Conservation (phyloP, 2,797 vertebrate genomes). For the Melanotaenia nigrans region DNA sequence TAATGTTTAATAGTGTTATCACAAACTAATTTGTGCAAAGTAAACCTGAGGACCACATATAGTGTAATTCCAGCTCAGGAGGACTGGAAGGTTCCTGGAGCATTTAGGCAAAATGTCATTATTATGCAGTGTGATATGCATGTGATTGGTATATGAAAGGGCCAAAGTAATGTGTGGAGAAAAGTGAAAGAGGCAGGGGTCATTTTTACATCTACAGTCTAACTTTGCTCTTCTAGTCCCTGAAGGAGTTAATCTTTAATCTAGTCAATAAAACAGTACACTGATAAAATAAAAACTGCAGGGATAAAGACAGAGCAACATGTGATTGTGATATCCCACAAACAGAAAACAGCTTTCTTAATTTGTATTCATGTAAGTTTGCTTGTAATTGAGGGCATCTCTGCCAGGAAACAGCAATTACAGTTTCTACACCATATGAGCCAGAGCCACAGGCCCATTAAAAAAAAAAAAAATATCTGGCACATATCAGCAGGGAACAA, state of each 20-base stretch:
- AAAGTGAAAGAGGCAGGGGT: neutral
- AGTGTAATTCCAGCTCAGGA: neutral
- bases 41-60: neutral
- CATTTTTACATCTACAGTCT: neutral
- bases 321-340: constrained; percentile 32
- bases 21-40: neutral
- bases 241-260: constrained; percentile 7
- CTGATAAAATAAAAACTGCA: neutral
- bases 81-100: neutral
- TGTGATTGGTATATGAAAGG: neutral
- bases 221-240: neutral
- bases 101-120: neutral
- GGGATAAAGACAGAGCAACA: neutral
- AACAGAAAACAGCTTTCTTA: constrained; percentile 34
- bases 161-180: neutral
- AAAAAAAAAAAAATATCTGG: constrained; percentile 46
- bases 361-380: constrained; percentile 66
- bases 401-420: constrained; percentile 74
- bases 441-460: constrained; percentile 62
- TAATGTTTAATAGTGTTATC: neutral
- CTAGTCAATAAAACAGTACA: neutral
- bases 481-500: constrained; percentile 74
- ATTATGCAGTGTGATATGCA: neutral
- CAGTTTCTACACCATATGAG: constrained; percentile 59
- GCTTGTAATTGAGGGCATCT: constrained; percentile 75